phyloP scores from a whole-genome alignment of 2,113 vertebrate genomes.

The Ornithorhynchus anatinus region DNA sequence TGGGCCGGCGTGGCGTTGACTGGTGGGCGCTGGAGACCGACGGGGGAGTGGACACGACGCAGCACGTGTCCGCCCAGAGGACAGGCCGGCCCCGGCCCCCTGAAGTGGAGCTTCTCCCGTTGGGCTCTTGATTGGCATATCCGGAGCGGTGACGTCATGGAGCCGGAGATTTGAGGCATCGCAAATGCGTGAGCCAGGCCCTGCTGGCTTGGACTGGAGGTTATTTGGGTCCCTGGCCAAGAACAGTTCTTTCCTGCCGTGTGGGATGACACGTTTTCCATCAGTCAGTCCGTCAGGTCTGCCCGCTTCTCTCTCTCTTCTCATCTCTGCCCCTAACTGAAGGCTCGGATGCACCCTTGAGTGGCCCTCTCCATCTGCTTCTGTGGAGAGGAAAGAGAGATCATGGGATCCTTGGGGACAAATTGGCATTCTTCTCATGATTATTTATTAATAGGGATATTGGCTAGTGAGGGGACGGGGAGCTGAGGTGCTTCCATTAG shows the following conservation, averaged over 20 bases:
- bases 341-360: not conserved
- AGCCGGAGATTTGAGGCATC: not conserved
- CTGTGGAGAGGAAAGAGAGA: conserved; percentile 17
- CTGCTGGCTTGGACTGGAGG: not conserved
- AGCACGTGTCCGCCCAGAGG: not conserved
- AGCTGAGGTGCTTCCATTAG: conserved; percentile 46
- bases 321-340: too few species aligned
- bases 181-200: too few species aligned
- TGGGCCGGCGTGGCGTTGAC: not conserved
- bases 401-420: conserved; percentile 41
- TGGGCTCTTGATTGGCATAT: not conserved
- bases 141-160: not conserved
- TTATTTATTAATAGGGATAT: conserved; percentile 58
- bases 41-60: conserved; percentile 5
- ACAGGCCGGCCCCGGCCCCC: not conserved
- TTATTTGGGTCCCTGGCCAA: not conserved
- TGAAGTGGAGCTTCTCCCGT: not conserved
- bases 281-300: too few species aligned
- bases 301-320: not conserved
- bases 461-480: conserved; percentile 49
- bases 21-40: not conserved
- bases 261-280: not conserved
- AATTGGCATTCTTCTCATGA: conserved; percentile 36
- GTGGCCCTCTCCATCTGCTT: conserved; percentile 18
- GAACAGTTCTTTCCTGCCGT: not conserved